phyloP scores from a whole-genome alignment of 2,113 vertebrate species.

The Apodemus sylvaticus region DNA sequence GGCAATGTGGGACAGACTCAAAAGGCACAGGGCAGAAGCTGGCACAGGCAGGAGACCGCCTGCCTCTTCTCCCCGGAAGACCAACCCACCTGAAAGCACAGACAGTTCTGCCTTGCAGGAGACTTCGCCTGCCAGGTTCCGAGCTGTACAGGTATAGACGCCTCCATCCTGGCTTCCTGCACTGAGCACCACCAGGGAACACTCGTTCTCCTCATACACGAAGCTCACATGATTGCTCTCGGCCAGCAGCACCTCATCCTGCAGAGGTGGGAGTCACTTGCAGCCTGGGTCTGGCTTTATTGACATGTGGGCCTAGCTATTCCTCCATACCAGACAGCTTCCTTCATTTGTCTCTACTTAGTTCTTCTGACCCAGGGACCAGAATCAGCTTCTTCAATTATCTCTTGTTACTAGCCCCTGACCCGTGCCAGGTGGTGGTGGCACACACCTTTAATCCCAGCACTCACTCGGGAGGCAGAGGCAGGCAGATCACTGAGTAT shows the following conservation, averaged over 20 bases:
- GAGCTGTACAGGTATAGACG: conserved; percentile 96
- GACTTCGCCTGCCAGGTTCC: conserved; percentile 94
- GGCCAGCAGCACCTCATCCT: conserved; percentile 92
- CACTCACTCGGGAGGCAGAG: not conserved
- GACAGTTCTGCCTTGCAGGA: conserved; percentile 98
- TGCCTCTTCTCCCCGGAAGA: not conserved
- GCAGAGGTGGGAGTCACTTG: conserved; percentile 46
- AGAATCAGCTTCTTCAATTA: not conserved
- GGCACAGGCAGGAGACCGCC: not conserved
- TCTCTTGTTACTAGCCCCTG: not conserved
- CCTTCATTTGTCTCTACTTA: not conserved
- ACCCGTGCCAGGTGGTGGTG: not conserved
- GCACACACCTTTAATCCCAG: not conserved
- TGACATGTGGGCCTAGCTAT: not conserved
- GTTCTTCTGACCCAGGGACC: not conserved
- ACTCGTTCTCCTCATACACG: conserved; percentile 96
- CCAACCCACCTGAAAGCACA: conserved; percentile 88
- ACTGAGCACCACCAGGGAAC: conserved; percentile 95
- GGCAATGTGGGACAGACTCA: not conserved
- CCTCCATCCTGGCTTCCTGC: conserved; percentile 90
- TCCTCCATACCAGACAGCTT: not conserved
- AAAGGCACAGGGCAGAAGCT: not conserved
- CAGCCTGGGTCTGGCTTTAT: not conserved
- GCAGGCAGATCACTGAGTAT: not conserved
- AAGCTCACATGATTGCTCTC: conserved; percentile 97